phyloP scores from a whole-genome alignment of 2,888 invertebrate genomes.

The Beris morrisii region DNA sequence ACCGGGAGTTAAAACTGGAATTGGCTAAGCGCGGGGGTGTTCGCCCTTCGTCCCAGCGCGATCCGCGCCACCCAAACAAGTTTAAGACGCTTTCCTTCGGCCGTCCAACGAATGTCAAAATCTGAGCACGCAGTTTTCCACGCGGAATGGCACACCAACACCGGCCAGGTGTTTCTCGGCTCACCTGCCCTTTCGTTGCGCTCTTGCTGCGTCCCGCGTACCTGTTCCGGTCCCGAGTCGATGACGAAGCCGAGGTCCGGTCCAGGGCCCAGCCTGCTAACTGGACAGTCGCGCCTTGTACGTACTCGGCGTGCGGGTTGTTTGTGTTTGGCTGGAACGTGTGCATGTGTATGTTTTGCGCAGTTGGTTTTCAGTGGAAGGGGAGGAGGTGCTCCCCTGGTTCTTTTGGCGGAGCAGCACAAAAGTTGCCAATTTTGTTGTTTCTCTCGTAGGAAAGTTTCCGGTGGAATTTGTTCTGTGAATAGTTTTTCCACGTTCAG shows the following conservation, averaged over 20 bases:
- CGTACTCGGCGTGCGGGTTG: slow-evolving; percentile 5
- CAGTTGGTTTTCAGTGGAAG: not conserved
- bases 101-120: not conserved
- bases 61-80: not conserved
- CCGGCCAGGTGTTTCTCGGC: slow-evolving; percentile 17
- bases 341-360: slow-evolving; percentile 22
- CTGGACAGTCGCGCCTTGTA: slow-evolving; percentile 24
- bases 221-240: not conserved
- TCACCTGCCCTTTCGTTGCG: slow-evolving; percentile 1
- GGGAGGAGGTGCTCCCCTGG: not conserved
- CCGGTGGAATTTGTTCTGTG: not conserved
- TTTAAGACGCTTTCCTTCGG: too few species aligned
- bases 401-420: not conserved
- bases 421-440: not conserved
- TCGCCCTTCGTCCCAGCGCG: not conserved
- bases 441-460: not conserved
- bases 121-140: not conserved
- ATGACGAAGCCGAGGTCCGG: too few species aligned
- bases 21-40: slow-evolving; percentile 18
- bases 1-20: not conserved
- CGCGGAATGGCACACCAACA: not conserved
- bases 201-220: not conserved
- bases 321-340: not conserved
- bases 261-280: not conserved
- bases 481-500: not conserved